Evolutionary conservation across 2,797 vertebrate genomes (phyloP), one percentile per base, ranked within the genome.

Genomic region (Trichosurus vulpecula): DNA sequence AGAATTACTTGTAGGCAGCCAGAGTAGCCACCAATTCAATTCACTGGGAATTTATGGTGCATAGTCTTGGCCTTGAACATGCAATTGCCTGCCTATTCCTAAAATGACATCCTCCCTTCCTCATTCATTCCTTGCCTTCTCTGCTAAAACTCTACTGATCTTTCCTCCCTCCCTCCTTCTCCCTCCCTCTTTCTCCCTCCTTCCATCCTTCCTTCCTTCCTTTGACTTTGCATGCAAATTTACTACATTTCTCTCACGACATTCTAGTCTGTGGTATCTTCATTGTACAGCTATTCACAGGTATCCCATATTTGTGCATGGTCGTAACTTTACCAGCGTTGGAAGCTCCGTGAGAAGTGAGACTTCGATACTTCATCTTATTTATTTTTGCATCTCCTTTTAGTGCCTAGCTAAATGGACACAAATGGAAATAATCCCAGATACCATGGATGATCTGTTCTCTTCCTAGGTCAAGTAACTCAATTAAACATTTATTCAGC

Each of bases 141-240:
- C 35, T 74, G 61, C 35, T 61, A 2, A 61, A 61, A 61, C 30
- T 31, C 11, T 12, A 30, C 56, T 61, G 19, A 35, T 31, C 57
- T 11, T 61, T 4, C 11, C 30, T 57, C 8, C 8, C 56, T 57
- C 29, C 8, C 27, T 55, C 19, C n/a, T n/a, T 27, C 58, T 10
- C 55, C 0, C 92, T 19, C 61, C 92, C 10, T 58, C 30, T 89
- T 19, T 27, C 56, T 57, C 29, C 8, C 27, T 55, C 19, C n/a
- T n/a, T 27, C 58, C 10, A 58, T 55, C 0, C 92, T 96, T 89
- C 54, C 56, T 90, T 90, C 95, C 91, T 96, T 94, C 90, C 58
- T 95, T 97, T 56, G 30, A 11, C 30, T 31, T 31, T 58, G 57
- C 11, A 27, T 58, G 56, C 27, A 57, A 11, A 57, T 57, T 57